Conservation (phyloP, 2,797 vertebrate genomes). For the Pseudopleuronectes americanus region DNA sequence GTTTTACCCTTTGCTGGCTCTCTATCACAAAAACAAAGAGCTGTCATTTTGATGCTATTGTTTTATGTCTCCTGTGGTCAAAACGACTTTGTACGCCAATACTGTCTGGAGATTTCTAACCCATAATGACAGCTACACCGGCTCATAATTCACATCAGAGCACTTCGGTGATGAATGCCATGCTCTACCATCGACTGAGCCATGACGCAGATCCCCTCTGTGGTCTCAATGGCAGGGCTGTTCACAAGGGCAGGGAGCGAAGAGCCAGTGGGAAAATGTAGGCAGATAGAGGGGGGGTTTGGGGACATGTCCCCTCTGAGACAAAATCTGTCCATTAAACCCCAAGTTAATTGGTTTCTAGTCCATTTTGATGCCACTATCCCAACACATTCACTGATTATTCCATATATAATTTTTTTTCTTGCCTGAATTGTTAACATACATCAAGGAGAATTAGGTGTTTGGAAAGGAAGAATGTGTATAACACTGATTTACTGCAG, state of each 20-base stretch:
- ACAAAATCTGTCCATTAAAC: neutral
- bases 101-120: conserved; percentile 50
- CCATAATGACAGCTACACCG: conserved; percentile 45
- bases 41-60: conserved; percentile 49
- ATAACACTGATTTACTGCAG: neutral
- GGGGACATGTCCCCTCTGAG: neutral
- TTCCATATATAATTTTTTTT: neutral
- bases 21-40: conserved; percentile 53
- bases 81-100: conserved; percentile 39
- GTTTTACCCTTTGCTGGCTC: conserved; percentile 24
- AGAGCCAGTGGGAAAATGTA: neutral
- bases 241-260: neutral
- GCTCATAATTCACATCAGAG: conserved; percentile 58
- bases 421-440: neutral
- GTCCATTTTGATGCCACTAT: neutral
- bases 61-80: conserved; percentile 56
- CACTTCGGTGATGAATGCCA: conserved; percentile 42
- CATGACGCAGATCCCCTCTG: conserved; percentile 44
- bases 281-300: neutral
- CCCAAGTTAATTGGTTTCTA: neutral
- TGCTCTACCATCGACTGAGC: conserved; percentile 50
- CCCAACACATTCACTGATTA: too few relatives aligned
- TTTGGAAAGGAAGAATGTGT: neutral
- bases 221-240: conserved; percentile 25
- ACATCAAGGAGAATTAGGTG: neutral